Conservation (phyloP, 2,888 invertebrate species). For the Sesia bembeciformis region DNA sequence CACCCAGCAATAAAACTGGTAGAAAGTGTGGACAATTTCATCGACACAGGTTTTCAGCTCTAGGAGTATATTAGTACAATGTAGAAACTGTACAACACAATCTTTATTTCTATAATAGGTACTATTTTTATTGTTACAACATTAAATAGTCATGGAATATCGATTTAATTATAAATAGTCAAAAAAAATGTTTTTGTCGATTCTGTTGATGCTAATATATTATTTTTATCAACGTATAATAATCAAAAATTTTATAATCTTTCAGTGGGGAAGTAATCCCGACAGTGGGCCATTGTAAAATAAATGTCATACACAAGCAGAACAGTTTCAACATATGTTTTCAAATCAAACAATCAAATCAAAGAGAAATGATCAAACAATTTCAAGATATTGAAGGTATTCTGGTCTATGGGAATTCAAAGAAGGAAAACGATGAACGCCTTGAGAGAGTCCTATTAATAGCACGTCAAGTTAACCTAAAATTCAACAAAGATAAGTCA, state of each 20-base stretch:
- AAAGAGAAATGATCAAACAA: constrained; percentile 1
- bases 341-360: not conserved
- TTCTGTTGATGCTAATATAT: not conserved
- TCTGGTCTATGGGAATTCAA: constrained; percentile 8
- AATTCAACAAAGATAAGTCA: constrained; percentile 13
- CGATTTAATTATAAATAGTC: not conserved
- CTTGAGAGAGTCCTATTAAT: constrained; percentile 7
- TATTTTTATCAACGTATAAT: not conserved
- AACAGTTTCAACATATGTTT: not conserved
- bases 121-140: not conserved
- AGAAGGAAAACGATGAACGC: constrained; percentile 5
- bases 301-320: not conserved
- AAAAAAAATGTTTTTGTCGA: not conserved
- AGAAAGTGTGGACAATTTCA: not conserved
- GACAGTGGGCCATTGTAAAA: not conserved
- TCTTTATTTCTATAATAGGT: not conserved
- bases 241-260: not conserved
- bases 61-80: not conserved
- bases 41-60: not conserved
- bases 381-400: constrained; percentile 13
- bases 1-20: not conserved
- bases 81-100: not conserved
- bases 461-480: constrained; percentile 9
- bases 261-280: not conserved
- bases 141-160: not conserved